These are phyloP conservation scores for Hexactinellida sp. DNA, from an alignment of 37 sponge, comb jelly and placozoan species.

Conservation along the genomic window DNA sequence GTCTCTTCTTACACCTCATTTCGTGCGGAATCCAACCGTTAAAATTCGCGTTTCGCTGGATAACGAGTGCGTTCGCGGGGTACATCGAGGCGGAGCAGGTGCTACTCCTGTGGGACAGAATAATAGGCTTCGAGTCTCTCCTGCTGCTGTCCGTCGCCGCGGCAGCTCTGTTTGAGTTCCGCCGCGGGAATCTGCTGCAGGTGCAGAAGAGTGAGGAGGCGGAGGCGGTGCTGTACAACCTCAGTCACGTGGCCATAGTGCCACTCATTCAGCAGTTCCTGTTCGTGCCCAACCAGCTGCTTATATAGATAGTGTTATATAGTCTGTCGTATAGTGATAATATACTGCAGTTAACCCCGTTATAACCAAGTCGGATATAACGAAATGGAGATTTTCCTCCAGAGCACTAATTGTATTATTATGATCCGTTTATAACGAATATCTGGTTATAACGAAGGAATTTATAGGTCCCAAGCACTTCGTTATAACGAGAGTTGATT, in stretches of 20 bases:
- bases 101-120: slow-evolving; percentile 71
- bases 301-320: background rate
- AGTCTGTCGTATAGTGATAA: too few relatives aligned
- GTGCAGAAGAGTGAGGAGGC: slow-evolving; percentile 38
- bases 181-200: slow-evolving; percentile 54
- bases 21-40: slow-evolving; percentile 40
- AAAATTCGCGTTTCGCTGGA: slow-evolving; percentile 57
- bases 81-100: slow-evolving; percentile 51
- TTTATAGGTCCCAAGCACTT: too few relatives aligned
- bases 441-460: too few relatives aligned
- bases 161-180: slow-evolving; percentile 57
- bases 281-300: slow-evolving; percentile 21
- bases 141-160: slow-evolving; percentile 49
- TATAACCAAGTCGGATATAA: too few relatives aligned
- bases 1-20: slow-evolving; percentile 45
- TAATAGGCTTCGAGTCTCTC: slow-evolving; percentile 61
- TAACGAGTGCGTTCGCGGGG: slow-evolving; percentile 69
- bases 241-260: slow-evolving; percentile 39
- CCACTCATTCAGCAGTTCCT: slow-evolving; percentile 58
- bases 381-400: too few relatives aligned
- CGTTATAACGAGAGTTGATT: too few relatives aligned
- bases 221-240: slow-evolving; percentile 53
- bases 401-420: too few relatives aligned
- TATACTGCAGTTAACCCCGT: too few relatives aligned
- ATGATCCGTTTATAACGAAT: too few relatives aligned